Percentiles rank a stretch among this genome's conserved stretches.
Conservation (phyloP, 2,797 vertebrate species). For the Gymnothorax javanicus region DNA sequence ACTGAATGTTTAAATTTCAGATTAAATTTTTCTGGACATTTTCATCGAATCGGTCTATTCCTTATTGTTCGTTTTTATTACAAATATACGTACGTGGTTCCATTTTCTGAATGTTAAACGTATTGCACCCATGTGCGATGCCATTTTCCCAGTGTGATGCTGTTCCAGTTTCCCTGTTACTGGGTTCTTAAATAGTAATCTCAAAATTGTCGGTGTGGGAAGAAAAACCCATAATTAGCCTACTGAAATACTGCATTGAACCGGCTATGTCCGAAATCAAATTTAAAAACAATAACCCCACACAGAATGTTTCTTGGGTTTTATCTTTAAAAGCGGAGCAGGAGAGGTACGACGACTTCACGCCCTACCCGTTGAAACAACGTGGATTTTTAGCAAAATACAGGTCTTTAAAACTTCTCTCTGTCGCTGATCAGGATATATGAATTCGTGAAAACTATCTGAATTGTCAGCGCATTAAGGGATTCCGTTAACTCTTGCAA, state of each 20-base stretch:
- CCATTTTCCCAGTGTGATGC: neutral
- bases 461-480: neutral
- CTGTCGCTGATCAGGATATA: neutral
- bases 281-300: neutral
- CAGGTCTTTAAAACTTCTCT: neutral
- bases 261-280: neutral
- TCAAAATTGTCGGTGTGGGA: neutral
- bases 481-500: neutral
- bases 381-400: neutral
- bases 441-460: neutral
- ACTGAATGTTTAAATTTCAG: no score
- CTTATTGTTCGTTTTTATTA: no score
- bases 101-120: neutral
- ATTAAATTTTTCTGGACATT: no score
- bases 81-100: neutral
- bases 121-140: neutral
- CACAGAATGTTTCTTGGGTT: neutral
- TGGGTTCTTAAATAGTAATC: neutral
- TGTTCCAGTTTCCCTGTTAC: neutral
- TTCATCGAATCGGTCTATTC: no score
- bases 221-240: neutral
- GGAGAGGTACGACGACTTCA: neutral
- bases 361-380: neutral
- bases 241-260: neutral
- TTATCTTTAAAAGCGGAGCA: neutral